A percentile compares a stretch with the other conserved stretches of the same genome.
phyloP scores from a whole-genome alignment of 2,888 invertebrate genomes.

The Orgyia antiqua region DNA sequence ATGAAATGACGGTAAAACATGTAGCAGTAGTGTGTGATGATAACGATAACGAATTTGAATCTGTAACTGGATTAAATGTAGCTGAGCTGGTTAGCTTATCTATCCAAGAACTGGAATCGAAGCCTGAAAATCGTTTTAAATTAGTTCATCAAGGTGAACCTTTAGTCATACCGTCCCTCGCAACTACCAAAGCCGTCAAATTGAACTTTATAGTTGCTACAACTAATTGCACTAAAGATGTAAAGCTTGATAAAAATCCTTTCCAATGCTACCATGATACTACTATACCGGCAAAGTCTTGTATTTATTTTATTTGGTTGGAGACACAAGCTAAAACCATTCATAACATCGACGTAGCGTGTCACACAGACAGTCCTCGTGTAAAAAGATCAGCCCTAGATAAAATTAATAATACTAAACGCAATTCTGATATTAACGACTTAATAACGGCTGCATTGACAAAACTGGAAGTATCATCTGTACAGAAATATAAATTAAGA shows the following conservation, averaged over 20 bases:
- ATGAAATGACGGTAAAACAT: constrained; percentile 44
- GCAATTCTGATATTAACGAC: constrained; percentile 41
- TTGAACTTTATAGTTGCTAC: constrained; percentile 40
- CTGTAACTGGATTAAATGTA: constrained; percentile 44
- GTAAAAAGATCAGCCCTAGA: constrained; percentile 37
- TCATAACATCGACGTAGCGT: constrained; percentile 30
- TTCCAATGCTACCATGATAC: constrained; percentile 37
- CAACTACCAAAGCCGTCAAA: constrained; percentile 39
- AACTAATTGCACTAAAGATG: constrained; percentile 53
- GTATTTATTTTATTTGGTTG: constrained; percentile 45
- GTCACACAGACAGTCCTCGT: constrained; percentile 23
- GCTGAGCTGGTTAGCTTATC: constrained; percentile 37
- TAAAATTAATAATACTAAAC: constrained; percentile 30
- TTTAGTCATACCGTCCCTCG: constrained; percentile 46
- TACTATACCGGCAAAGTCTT: constrained; percentile 32
- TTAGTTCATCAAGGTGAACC: constrained; percentile 48
- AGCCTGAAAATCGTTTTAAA: constrained; percentile 36
- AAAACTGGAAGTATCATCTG: constrained; percentile 54
- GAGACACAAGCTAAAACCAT: constrained; percentile 38
- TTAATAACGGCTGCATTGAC: constrained; percentile 48
- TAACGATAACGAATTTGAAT: constrained; percentile 35
- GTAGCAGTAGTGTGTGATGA: constrained; percentile 50
- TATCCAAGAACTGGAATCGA: constrained; percentile 39
- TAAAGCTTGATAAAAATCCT: constrained; percentile 24
- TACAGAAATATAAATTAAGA: constrained; percentile 55